Percentiles rank a stretch among this genome's conserved stretches.
These are phyloP conservation scores for Chionis minor DNA, from an alignment of 2,113 vertebrate species.

Conservation along the genomic window DNA sequence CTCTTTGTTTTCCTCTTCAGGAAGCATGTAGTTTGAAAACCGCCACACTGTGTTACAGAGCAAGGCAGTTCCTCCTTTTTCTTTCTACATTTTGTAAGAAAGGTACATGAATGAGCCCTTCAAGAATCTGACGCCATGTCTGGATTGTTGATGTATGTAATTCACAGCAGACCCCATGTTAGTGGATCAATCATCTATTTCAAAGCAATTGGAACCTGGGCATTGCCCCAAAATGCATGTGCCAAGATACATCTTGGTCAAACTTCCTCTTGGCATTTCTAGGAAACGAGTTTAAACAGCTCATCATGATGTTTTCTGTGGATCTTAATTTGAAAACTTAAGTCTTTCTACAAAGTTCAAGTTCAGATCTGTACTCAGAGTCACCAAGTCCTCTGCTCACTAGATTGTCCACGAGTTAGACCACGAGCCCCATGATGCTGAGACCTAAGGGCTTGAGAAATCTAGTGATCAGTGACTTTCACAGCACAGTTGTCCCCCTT, in stretches of 20 bases:
- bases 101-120: background rate
- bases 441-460: background rate
- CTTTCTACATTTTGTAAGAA: background rate
- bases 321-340: background rate
- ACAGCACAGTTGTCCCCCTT: background rate
- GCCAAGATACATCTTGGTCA: background rate
- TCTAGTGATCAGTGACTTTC: background rate
- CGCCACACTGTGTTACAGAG: fast-evolving
- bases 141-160: background rate
- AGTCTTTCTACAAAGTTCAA: background rate
- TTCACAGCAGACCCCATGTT: background rate
- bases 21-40: background rate
- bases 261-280: background rate
- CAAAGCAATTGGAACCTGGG: background rate
- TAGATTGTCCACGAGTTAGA: background rate
- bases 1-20: background rate
- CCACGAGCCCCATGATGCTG: fast-evolving
- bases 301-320: background rate
- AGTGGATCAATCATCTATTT: background rate
- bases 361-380: background rate
- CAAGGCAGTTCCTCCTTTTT: background rate
- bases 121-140: background rate
- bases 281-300: background rate
- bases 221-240: background rate
- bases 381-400: background rate